Base-by-base conservation (phyloP, 2,888 invertebrate genomes). In the Heliconius erato region DNA sequence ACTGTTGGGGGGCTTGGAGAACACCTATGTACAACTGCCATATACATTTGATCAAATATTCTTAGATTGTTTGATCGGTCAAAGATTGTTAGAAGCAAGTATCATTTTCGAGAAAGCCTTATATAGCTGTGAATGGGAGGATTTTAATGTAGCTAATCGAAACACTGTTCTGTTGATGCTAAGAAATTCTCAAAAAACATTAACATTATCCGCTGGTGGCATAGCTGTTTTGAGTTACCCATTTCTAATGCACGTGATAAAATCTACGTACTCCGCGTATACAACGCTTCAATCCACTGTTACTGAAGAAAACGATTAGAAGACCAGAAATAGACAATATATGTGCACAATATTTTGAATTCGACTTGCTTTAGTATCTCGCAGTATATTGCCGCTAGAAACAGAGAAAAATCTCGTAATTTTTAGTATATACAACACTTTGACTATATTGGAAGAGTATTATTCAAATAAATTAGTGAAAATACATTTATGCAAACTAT, bases 101-200 rank as follows among this genome's bases (percentile, higher is more conserved):
- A n/a, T 84, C 0, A 74, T 80, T 0, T 92, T 94, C 35, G 91
- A 91, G 67, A 79, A 84, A 0, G 90, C 93, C 0, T 89, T 94
- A 0, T 94, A 93, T 65, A 87, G 86, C 71, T 92, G 92, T 76
- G 88, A 91, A 72, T 94, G 94, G 94, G 93, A 94, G 86, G 91
- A 91, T 14, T 93, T 93, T 54, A 89, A 91, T 77, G 87, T 84
- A 3, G 44, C 84, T 1, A 94, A 93, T 76, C 92, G 88, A 90
- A 92, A 89, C 80, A 89, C 90, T 14, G 89, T 93, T 0, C 79
- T 90, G 26, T 72, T 92, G 16, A 91, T 94, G 87, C 85, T 94
- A 40, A 89, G 89, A 74, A 91, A 85, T 76, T 85, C 93, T 0
- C 94, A 94, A 85, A 93, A 90, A 83, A 90, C 90, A 0, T 82